Percentiles rank a stretch among this genome's conserved stretches.
Conservation (phyloP, 2,113 vertebrate genomes). For the Calyptommatus sinebrachiatus region DNA sequence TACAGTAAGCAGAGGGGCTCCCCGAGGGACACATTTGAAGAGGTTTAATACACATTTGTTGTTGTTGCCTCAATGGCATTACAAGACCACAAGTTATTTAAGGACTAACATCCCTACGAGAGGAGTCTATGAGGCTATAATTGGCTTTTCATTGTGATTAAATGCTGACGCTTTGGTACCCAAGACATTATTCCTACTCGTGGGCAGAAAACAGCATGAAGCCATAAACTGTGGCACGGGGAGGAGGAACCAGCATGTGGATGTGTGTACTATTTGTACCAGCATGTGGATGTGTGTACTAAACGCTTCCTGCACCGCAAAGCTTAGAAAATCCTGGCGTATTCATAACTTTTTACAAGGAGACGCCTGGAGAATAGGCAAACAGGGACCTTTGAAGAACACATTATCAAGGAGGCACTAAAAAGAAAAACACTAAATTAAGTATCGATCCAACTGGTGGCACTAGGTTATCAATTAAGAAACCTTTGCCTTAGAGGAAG, state of each 20-base stretch:
- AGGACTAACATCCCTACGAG: constrained; percentile 44
- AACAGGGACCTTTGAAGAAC: neutral
- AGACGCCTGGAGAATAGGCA: neutral
- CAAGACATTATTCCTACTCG: neutral
- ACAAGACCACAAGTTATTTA: constrained; percentile 41
- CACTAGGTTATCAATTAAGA: constrained; percentile 4
- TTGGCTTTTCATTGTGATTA: constrained; percentile 54
- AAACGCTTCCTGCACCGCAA: neutral
- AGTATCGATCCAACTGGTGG: neutral
- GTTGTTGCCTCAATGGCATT: constrained; percentile 45
- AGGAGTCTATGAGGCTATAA: constrained; percentile 37
- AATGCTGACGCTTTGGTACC: neutral
- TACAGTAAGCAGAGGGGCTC: constrained; percentile 10
- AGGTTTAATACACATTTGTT: constrained; percentile 42
- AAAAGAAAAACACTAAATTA: constrained; percentile 1
- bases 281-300: neutral
- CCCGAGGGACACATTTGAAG: neutral
- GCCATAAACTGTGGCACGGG: neutral
- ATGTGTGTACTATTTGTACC: too few relatives aligned
- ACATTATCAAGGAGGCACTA: neutral
- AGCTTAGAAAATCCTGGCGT: neutral
- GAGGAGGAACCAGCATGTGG: neutral
- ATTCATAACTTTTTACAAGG: neutral
- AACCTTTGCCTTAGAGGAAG: neutral
- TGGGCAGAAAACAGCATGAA: neutral